Percentiles rank a stretch among this genome's conserved stretches.
phyloP scores from a whole-genome alignment of 2,888 invertebrate species.

The Pycnomerus fuliginosus region DNA sequence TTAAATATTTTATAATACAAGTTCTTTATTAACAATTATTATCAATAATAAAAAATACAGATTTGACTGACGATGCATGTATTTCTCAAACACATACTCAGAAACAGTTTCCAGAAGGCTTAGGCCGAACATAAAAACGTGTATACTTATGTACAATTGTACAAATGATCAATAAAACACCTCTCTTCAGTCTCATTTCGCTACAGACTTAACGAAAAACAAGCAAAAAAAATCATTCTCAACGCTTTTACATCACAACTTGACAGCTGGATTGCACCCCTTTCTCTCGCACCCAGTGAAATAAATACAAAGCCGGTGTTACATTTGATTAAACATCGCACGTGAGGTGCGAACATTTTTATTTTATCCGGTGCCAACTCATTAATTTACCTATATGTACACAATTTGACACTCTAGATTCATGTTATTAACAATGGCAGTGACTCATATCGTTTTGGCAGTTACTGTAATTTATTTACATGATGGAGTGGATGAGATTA shows the following conservation, averaged over 20 bases:
- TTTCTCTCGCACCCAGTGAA: background rate
- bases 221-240: background rate
- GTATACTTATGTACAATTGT: slow-evolving; percentile 6
- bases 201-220: slow-evolving; percentile 13
- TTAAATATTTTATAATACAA: no score
- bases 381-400: slow-evolving; percentile 6
- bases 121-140: slow-evolving; percentile 4
- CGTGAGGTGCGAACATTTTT: no score
- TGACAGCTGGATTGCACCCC: slow-evolving; percentile 13
- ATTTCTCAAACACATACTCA: slow-evolving; percentile 6
- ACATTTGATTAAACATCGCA: slow-evolving; percentile 1
- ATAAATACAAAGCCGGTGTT: background rate
- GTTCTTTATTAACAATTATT: no score
- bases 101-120: slow-evolving; percentile 4
- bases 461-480: no score
- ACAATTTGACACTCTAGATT: slow-evolving; percentile 7
- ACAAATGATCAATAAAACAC: slow-evolving; percentile 8
- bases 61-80: no score
- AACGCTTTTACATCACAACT: slow-evolving; percentile 14
- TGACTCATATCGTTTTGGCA: slow-evolving; percentile 20
- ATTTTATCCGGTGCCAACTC: no score
- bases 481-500: no score
- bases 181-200: slow-evolving; percentile 20
- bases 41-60: no score
- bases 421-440: slow-evolving; percentile 20